Percentiles rank a stretch among this genome's conserved stretches.
phyloP scores from a whole-genome alignment of 2,888 invertebrate genomes.

The Liopterus haemorrhoidalis region DNA sequence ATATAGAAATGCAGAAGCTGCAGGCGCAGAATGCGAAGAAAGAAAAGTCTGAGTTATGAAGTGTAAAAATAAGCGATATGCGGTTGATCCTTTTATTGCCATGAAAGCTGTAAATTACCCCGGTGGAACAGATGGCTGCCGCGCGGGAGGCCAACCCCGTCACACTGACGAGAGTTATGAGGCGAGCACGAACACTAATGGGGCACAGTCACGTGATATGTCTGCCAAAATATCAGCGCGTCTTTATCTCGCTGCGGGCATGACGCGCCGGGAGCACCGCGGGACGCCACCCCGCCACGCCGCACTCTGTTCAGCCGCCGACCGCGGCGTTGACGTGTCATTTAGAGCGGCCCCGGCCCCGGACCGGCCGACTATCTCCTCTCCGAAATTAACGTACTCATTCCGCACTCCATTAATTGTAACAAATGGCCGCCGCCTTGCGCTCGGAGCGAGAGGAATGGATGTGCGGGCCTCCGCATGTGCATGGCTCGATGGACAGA shows the following conservation, averaged over 20 bases:
- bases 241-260: slow-evolving; percentile 28
- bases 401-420: slow-evolving; percentile 21
- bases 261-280: neutral
- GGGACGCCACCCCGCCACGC: too few species aligned
- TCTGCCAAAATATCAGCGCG: slow-evolving; percentile 28
- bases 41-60: slow-evolving; percentile 41
- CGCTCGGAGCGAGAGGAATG: too few species aligned
- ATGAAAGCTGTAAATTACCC: slow-evolving; percentile 40
- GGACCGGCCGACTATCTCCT: slow-evolving; percentile 17
- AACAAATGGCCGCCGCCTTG: slow-evolving; percentile 16
- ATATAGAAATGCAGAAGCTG: slow-evolving; percentile 38
- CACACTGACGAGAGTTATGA: slow-evolving; percentile 26
- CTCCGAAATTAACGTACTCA: slow-evolving; percentile 17
- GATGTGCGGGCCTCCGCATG: neutral
- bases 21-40: slow-evolving; percentile 33
- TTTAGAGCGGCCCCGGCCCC: too few species aligned
- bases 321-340: too few species aligned
- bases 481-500: neutral
- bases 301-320: slow-evolving; percentile 10
- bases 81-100: slow-evolving; percentile 44
- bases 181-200: slow-evolving; percentile 29
- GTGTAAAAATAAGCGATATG: slow-evolving; percentile 45
- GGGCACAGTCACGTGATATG: slow-evolving; percentile 28
- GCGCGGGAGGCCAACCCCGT: slow-evolving; percentile 22
- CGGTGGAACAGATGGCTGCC: slow-evolving; percentile 31